Evolutionary conservation across 2,888 invertebrate species (phyloP).

Genomic region (Coremacera marginata): DNA sequence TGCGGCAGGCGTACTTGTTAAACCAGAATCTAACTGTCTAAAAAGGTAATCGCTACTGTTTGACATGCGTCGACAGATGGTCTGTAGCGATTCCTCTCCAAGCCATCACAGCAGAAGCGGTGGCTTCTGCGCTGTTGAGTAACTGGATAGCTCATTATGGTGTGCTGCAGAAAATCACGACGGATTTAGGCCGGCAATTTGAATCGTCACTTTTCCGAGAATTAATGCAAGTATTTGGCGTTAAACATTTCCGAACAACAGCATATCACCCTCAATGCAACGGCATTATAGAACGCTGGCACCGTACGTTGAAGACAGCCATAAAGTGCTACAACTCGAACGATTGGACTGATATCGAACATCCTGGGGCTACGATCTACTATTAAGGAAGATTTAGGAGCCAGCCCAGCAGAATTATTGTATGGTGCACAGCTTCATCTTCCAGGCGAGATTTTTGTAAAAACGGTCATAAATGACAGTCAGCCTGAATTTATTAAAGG

Average conservation of each 20-base stretch:
- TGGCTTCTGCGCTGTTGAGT: background rate
- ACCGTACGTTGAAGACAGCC: background rate
- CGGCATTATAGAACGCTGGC: background rate
- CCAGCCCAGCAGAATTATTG: too few species aligned
- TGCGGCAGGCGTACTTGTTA: too few species aligned
- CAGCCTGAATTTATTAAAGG: too few species aligned
- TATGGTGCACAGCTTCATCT: too few species aligned
- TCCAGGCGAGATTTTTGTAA: too few species aligned
- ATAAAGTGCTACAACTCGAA: background rate
- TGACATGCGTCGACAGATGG: background rate
- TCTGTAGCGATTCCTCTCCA: background rate
- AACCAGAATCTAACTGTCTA: too few species aligned
- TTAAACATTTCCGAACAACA: background rate
- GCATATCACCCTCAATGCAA: background rate
- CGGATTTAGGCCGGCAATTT: background rate
- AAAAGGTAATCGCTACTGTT: background rate
- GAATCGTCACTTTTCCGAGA: background rate
- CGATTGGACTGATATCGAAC: background rate
- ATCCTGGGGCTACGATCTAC: background rate
- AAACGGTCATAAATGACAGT: too few species aligned
- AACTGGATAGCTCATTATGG: background rate
- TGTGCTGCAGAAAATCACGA: background rate
- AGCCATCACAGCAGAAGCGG: background rate
- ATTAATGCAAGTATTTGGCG: background rate
- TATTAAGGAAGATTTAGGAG: background rate